Evolutionary conservation across 2,797 vertebrate species (phyloP).

Genomic region (Pangasius sanitwongsei): DNA sequence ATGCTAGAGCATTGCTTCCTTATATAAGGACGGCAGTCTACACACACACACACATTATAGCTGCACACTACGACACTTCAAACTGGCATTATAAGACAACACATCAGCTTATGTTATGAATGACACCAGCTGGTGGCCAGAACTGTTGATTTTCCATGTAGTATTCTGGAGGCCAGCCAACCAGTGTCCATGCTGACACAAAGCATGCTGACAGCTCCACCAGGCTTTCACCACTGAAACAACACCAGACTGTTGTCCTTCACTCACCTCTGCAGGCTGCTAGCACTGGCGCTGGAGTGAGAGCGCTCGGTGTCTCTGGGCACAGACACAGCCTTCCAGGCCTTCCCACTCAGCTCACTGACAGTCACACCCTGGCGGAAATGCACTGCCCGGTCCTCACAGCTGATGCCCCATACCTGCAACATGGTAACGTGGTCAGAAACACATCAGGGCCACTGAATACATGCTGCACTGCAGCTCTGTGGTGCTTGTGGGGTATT

Average conservation of each 20-base stretch:
- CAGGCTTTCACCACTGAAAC: neutral
- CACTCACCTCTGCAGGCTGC: slow-evolving; percentile 88
- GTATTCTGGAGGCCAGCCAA: neutral
- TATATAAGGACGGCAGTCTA: neutral
- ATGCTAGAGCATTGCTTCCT: neutral
- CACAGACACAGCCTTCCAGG: slow-evolving; percentile 85
- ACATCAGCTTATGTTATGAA: neutral
- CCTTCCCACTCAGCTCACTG: slow-evolving; percentile 92
- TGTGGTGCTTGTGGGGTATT: neutral
- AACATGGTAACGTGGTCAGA: neutral
- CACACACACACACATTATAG: neutral
- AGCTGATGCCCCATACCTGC: slow-evolving; percentile 89
- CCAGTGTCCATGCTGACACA: neutral
- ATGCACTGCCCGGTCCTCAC: slow-evolving; percentile 85
- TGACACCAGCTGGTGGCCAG: slow-evolving; percentile 20
- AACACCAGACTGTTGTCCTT: neutral
- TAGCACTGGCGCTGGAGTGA: slow-evolving; percentile 83
- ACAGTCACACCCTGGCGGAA: slow-evolving; percentile 92
- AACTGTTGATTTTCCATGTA: neutral
- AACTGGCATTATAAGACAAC: neutral
- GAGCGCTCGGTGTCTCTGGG: slow-evolving; percentile 85
- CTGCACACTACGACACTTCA: slow-evolving; percentile 2
- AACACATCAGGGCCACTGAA: neutral
- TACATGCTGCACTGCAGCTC: neutral
- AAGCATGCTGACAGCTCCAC: neutral